Conservation (phyloP, 53 echinoderm and acorn worm genomes). For the Actinopyga echinites region DNA sequence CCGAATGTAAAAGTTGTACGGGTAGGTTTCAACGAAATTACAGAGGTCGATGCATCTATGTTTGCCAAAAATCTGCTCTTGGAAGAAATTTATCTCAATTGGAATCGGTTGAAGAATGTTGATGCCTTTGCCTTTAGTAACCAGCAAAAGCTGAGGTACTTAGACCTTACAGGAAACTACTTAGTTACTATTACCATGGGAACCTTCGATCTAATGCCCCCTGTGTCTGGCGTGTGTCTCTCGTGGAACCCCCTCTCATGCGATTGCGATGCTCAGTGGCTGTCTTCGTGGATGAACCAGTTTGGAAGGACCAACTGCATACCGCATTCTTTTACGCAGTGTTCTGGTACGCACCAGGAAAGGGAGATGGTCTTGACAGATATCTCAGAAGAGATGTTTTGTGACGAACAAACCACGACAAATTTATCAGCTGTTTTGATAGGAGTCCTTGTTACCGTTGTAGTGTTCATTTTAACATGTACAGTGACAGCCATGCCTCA, state of each 20-base stretch:
- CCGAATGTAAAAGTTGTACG: neutral
- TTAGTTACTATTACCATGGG: neutral
- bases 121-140: neutral
- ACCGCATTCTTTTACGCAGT: constrained; percentile 2
- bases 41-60: neutral
- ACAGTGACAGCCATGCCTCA: too few species aligned
- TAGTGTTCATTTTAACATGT: too few species aligned
- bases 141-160: neutral
- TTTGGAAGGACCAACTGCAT: neutral
- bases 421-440: too few species aligned
- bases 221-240: neutral
- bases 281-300: neutral
- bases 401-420: neutral
- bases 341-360: neutral
- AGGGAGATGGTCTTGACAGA: neutral
- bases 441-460: too few species aligned
- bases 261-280: neutral
- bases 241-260: constrained; percentile 6
- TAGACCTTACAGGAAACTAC: constrained; percentile 10
- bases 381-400: neutral
- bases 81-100: neutral
- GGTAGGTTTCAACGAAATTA: neutral
- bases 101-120: neutral
- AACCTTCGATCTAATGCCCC: neutral
- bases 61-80: neutral